Base-by-base conservation (phyloP, 2,888 invertebrate species). In the Chydorus sphaericus region DNA sequence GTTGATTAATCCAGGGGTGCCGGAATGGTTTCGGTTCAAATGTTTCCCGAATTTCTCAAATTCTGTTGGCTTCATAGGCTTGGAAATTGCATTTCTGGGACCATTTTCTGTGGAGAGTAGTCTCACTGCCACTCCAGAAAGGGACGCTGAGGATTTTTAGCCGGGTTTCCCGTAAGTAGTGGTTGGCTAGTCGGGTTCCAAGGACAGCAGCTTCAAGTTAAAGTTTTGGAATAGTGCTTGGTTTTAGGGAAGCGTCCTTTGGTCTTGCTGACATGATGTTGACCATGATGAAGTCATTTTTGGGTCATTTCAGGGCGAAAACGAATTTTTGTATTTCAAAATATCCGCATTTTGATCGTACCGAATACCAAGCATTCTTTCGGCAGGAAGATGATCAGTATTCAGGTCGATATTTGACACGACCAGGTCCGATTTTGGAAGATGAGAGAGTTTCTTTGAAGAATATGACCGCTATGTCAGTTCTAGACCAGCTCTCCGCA, bases 241-340 rank as follows among this genome's bases (percentile, higher is more conserved):
- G 36, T n/a, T 33, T 10, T n/a, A 33, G n/a, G 36, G 36, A n/a
- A 10, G 36, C n/a, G 10, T 11, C 36, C n/a, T n/a, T 10, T 11
- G 36, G n/a, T 33, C 36, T n/a, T n/a, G n/a, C 36, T 10, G n/a
- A 10, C 10, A 33, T 11, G 36, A n/a, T 33, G n/a, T 11, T 33
- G 36, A n/a, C 10, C 36, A n/a, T 33, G 36, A 10, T 33, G 36
- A 11, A 11, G 36, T 33, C 62, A 36, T 51, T 64, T 64, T 10
- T 62, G 63, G 11, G 20, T 26, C 8, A 23, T 28, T 16, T 11
- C 26, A 4, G 28, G 14, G 10, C n/a, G 26, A 28, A 29, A n/a
- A 23, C 16, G 10, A 26, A 49, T n/a, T 16, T 4, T 11, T 20
- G 3, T 26, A 18, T 3, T n/a, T 11, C 16, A 23, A 49, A 11